Base-by-base conservation (phyloP, 2,113 vertebrate species). In the Meriones unguiculatus region DNA sequence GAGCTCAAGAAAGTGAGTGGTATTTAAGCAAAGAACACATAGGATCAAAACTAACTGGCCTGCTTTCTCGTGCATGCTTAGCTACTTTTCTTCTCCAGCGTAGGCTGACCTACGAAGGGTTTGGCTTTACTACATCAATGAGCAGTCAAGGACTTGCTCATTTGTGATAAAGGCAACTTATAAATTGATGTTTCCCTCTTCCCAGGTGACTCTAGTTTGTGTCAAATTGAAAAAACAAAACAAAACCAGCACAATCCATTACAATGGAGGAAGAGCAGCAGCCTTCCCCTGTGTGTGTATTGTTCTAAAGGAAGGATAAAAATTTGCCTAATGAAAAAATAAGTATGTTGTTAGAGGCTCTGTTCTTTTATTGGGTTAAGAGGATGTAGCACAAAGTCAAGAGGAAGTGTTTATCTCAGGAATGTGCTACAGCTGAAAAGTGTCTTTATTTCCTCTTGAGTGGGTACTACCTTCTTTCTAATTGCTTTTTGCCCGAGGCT, bases 351-450 rank as follows among this genome's bases (percentile, higher is more conserved):
- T 35, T 38, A 13, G 20, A 8, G 30, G 5, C 90, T 57, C n/a
- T 41, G 13, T 18, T 18, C 22, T 38, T 92, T 20, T 65, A 25
- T 59, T 50, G 35, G 7, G 52, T 76, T 54, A 30, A 17, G n/a
- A 57, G 28, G 10, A 46, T 46, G 15, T 18, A 85, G 25, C 20
- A 11, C 69, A 87, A 0, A 15, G 2, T 76, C 11, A 90, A 17
- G 57, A 89, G 76, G 41, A 32, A 92, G 73, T 62, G 52, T 72
- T 85, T 92, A 46, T 75, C 57, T 67, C 38, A 84, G 91, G 30
- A 50, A 46, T 12, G 6, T 28, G 6, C 13, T 75, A 7, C 2
- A 94, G 59, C 9, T 86, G 4, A 41, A 18, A 78, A 64, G 7
- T 3, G 0, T 75, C 15, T n/a, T 7, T 22, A 57, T 3, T 52